phyloP scores from a whole-genome alignment of 2,113 vertebrate species.

The Podarcis raffonei region DNA sequence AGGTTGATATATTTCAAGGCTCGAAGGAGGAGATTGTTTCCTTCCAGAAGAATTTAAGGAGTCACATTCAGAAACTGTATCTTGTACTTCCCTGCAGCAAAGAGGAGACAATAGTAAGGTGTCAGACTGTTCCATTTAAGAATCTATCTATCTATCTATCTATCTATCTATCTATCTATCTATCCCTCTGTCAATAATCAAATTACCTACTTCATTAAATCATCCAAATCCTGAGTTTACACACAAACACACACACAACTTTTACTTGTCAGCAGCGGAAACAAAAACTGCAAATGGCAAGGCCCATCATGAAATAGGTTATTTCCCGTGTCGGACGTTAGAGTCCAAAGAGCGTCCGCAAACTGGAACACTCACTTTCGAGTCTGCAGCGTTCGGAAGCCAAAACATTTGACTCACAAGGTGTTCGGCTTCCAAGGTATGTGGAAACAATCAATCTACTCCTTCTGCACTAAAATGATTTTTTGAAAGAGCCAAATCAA shows the following conservation, averaged over 20 bases:
- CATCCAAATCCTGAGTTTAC: neutral
- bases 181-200: neutral
- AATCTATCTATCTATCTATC: no score
- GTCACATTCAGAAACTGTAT: slow-evolving; percentile 89
- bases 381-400: no score
- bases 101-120: slow-evolving; percentile 32
- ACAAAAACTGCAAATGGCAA: neutral
- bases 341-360: no score
- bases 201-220: neutral
- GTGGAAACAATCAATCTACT: neutral
- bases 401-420: no score
- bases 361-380: no score
- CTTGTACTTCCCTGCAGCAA: slow-evolving; percentile 85
- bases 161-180: no score
- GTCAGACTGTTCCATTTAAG: neutral
- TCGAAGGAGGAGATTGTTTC: slow-evolving; percentile 84
- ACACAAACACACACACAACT: neutral
- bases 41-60: slow-evolving; percentile 89
- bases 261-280: neutral
- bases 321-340: no score
- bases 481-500: neutral
- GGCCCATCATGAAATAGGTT: neutral
- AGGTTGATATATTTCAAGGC: slow-evolving; percentile 82
- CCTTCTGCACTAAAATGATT: neutral
- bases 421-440: neutral